Conservation (phyloP, 2,888 invertebrate species). For the Creontiades dilutus region DNA sequence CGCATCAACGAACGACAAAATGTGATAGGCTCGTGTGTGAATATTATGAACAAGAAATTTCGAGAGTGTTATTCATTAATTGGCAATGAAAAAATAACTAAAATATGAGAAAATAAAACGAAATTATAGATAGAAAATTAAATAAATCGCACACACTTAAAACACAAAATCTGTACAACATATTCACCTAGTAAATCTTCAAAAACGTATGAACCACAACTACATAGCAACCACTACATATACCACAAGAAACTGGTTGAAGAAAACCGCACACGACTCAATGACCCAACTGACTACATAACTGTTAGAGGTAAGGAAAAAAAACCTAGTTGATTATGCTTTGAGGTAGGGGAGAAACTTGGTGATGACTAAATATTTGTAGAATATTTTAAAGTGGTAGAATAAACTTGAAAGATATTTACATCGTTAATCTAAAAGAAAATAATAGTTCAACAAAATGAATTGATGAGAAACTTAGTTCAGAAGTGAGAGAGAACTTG, state of each 20-base stretch:
- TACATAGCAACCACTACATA: constrained; percentile 12
- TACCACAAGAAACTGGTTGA: constrained; percentile 28
- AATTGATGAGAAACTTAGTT: background rate
- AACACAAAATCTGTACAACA: constrained; percentile 24
- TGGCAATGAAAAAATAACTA: background rate
- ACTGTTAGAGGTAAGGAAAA: constrained; percentile 33
- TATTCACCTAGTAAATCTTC: background rate
- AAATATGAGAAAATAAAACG: no score
- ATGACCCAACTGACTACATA: constrained; percentile 24
- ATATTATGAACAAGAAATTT: background rate
- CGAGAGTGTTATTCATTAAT: background rate
- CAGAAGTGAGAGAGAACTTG: background rate
- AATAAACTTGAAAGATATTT: constrained; percentile 12
- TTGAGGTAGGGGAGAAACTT: constrained; percentile 33
- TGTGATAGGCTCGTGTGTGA: background rate
- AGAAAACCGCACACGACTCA: constrained; percentile 7
- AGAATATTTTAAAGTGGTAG: constrained; percentile 21
- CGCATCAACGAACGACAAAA: background rate
- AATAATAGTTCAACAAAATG: background rate
- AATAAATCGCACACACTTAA: background rate
- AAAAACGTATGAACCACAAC: background rate
- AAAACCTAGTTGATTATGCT: background rate
- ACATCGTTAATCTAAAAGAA: constrained; percentile 1
- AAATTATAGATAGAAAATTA: background rate
- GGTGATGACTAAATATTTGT: constrained; percentile 19